These are phyloP conservation scores for Melanotaenia duboulayi DNA, from an alignment of 2,113 vertebrate species.

Conservation along the genomic window DNA sequence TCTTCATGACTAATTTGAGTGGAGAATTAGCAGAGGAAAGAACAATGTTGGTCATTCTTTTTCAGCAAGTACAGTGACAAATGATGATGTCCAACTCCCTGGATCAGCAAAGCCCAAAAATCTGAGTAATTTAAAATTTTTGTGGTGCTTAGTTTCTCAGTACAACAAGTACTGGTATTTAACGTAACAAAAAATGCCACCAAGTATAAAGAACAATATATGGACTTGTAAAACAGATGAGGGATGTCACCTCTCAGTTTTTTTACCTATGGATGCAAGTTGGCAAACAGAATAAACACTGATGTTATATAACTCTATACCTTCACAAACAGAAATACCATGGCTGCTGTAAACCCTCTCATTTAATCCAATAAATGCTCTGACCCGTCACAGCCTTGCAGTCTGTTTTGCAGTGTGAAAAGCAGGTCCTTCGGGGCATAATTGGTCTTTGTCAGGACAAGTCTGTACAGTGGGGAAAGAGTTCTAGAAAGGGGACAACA, in stretches of 20 bases:
- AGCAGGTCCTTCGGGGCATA: conserved; percentile 38
- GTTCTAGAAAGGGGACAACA: conserved; percentile 36
- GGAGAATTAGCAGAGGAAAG: conserved; percentile 27
- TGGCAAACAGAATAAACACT: conserved; percentile 26
- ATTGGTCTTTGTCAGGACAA: conserved; percentile 64
- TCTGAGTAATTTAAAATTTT: conserved; percentile 7
- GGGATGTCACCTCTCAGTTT: neutral
- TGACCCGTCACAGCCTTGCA: conserved; percentile 12
- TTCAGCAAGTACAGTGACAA: conserved; percentile 16
- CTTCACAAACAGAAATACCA: conserved; percentile 10
- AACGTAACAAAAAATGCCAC: neutral
- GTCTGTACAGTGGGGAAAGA: conserved; percentile 33
- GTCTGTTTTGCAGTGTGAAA: conserved; percentile 18
- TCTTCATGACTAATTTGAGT: conserved; percentile 31
- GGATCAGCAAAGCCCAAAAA: conserved; percentile 16
- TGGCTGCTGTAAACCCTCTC: conserved; percentile 35
- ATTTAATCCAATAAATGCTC: conserved; percentile 25
- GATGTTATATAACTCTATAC: conserved; percentile 31
- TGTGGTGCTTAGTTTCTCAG: conserved; percentile 15
- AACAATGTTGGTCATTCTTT: conserved; percentile 29
- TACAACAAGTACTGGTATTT: neutral
- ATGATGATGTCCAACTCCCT: conserved; percentile 2
- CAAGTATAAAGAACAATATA: neutral
- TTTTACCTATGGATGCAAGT: conserved; percentile 10
- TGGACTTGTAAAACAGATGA: neutral